Percentiles rank a stretch among this genome's conserved stretches.
phyloP scores from a whole-genome alignment of 2,113 vertebrate genomes.

The Gallinago undulata region DNA sequence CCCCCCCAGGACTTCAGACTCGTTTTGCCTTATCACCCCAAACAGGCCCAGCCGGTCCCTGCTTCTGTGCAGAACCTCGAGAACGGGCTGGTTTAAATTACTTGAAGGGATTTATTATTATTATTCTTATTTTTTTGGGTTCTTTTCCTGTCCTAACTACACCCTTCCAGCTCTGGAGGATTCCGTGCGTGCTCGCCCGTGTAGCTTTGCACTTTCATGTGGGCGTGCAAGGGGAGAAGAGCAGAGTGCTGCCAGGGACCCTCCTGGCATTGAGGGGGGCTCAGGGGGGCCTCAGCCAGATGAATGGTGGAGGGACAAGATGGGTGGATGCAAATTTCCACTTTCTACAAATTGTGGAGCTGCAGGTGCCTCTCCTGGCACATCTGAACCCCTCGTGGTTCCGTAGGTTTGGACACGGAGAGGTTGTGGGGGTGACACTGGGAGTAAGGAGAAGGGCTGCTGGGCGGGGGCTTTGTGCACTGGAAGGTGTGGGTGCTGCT shows the following conservation, averaged over 20 bases:
- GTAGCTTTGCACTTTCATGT: background rate
- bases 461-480: background rate
- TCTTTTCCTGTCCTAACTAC: background rate
- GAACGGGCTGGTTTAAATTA: background rate
- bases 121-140: background rate
- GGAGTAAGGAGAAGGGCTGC: fast-evolving
- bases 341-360: fast-evolving
- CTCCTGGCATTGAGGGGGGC: background rate
- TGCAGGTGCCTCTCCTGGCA: background rate
- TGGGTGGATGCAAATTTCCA: background rate
- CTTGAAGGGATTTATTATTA: slow-evolving; percentile 29
- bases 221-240: background rate
- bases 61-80: background rate
- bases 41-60: background rate
- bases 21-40: slow-evolving; percentile 63
- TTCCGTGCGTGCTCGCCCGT: background rate
- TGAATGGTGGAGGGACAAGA: fast-evolving
- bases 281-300: background rate
- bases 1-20: slow-evolving; percentile 51
- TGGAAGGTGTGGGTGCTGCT: background rate
- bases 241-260: background rate
- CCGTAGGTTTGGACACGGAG: fast-evolving
- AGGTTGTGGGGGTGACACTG: fast-evolving
- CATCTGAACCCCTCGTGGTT: fast-evolving
- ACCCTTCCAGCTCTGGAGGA: background rate